A percentile compares a stretch with the other conserved stretches of the same genome.
Conservation (phyloP, 2,797 vertebrate genomes). For the Pitangus sulphuratus region DNA sequence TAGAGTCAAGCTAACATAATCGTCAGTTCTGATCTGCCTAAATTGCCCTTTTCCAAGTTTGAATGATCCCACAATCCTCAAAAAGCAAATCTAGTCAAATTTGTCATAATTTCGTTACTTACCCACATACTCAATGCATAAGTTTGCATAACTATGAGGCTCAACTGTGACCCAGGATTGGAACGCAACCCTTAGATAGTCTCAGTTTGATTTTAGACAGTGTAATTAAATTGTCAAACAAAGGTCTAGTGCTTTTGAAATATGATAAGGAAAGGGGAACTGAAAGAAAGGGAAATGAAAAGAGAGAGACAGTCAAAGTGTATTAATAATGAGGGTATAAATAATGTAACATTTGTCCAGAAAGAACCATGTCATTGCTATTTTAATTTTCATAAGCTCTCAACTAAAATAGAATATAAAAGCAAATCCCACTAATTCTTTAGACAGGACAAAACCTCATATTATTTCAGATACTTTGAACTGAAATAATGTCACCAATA, state of each 20-base stretch:
- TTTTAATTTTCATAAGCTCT: conserved; percentile 26
- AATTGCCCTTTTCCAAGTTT: neutral
- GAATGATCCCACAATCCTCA: neutral
- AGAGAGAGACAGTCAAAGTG: neutral
- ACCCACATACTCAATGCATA: neutral
- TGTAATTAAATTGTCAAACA: conserved; percentile 33
- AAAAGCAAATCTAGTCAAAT: neutral
- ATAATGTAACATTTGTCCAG: conserved; percentile 17
- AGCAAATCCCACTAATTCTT: neutral
- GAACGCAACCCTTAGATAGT: neutral
- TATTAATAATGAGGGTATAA: conserved; percentile 23
- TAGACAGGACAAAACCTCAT: neutral
- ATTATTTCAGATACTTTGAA: neutral
- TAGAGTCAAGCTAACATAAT: neutral
- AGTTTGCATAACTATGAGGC: neutral
- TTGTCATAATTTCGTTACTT: neutral
- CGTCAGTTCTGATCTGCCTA: neutral
- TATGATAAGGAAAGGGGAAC: neutral
- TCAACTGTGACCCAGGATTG: neutral
- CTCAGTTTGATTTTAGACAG: conserved; percentile 8
- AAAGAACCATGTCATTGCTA: neutral
- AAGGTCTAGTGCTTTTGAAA: neutral
- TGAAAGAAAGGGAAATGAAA: neutral
- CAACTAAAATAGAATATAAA: neutral
- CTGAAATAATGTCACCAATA: neutral